Evolutionary conservation across 2,113 vertebrate species (phyloP).

Genomic region (Oncorhynchus mykiss): DNA sequence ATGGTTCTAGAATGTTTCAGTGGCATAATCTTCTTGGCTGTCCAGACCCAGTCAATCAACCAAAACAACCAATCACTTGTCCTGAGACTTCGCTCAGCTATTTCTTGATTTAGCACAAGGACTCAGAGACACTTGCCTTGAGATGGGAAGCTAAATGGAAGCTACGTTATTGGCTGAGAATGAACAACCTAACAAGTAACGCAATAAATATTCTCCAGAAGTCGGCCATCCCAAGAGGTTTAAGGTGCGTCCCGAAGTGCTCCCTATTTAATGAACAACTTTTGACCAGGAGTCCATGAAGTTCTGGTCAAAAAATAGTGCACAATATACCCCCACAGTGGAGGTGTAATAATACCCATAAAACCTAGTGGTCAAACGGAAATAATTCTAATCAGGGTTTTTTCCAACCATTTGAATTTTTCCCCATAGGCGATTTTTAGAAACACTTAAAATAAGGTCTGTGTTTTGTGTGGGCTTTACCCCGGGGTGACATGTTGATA

Average conservation of each 20-base stretch:
- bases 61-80: background rate
- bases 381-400: too few relatives aligned
- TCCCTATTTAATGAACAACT: conserved; percentile 11
- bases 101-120: background rate
- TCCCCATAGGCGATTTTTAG: too few relatives aligned
- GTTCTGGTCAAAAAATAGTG: too few relatives aligned
- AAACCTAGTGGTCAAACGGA: too few relatives aligned
- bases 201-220: conserved; percentile 54
- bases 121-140: conserved; percentile 37
- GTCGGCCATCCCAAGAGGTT: conserved; percentile 36
- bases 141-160: conserved; percentile 30
- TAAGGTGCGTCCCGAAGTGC: background rate
- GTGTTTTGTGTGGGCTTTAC: too few relatives aligned
- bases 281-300: conserved; percentile 2
- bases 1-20: background rate
- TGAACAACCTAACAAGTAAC: conserved; percentile 31
- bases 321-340: too few relatives aligned
- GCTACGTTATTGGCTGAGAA: conserved; percentile 22
- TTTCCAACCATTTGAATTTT: too few relatives aligned
- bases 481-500: fast-evolving
- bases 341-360: too few relatives aligned
- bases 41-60: background rate
- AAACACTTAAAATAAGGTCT: too few relatives aligned
- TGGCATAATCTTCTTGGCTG: background rate
- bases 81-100: background rate